Base-by-base conservation (phyloP, 2,113 vertebrate species). In the Chinchilla lanigera region DNA sequence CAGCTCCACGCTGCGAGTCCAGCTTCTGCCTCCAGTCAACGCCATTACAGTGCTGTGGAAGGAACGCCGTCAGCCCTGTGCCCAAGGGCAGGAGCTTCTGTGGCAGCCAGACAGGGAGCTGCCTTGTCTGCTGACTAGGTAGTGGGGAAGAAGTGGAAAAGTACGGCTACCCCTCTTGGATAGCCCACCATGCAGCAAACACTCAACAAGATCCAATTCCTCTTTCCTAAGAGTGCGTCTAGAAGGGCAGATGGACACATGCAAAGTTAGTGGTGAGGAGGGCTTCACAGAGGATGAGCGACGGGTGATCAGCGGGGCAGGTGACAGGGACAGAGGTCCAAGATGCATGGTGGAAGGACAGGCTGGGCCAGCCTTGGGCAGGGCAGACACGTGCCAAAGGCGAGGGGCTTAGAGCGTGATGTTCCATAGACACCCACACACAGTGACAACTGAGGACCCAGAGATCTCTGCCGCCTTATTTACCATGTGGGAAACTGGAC, bases 1-100 rank as follows among this genome's bases (percentile, higher is more conserved):
- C 99, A 0, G 99, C 99, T 47, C 99, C 99, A 56, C 99, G 98
- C 99, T 99, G 99, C 0, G 99, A 99, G 98, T 99, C 99, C 93
- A 99, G 99, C 98, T 99, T 99, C 99, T 99, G 99, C 77, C 99
- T 99, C 99, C 99, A 99, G 99, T 99, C 99, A 16, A 99, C 99
- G 0, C 99, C 99, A 3, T 99, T 99, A 96, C 99, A 99, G 78
- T 99, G 98, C 99, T 99, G 98, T 41, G 1, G 89, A 41, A 22
- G 93, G 60, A 94, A 95, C 16, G 33, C 30, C 12, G 56, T 60
- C 11, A 10, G n/a, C 50, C 47, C 5, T 1, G 22, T 17, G 63
- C 24, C 30, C 4, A 0, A 12, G 63, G 63, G 69, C 3, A 3
- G 41, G 4, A 24, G 8, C 33, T 12, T 24, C 65, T 60, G 12